Percentiles rank a stretch among this genome's conserved stretches.
Evolutionary conservation across 2,888 invertebrate species (phyloP).

Genomic region (Ypsolopha sequella): DNA sequence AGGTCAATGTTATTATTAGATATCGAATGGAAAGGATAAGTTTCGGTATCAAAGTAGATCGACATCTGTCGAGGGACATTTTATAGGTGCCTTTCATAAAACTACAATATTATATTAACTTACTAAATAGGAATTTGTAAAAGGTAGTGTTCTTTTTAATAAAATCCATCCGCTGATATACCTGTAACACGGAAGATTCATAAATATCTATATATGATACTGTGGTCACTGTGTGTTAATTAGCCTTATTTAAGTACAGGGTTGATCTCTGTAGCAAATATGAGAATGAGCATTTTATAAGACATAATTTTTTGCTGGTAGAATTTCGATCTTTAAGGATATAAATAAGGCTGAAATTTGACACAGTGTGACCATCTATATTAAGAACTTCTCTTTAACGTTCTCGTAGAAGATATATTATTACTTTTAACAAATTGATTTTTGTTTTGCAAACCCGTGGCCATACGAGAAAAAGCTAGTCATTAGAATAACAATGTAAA

Average conservation of each 20-base stretch:
- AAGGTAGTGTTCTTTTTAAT: constrained; percentile 48
- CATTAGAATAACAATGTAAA: constrained; percentile 66
- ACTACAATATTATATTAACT: constrained; percentile 27
- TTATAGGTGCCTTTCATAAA: constrained; percentile 67
- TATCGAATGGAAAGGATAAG: constrained; percentile 41
- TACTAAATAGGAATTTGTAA: constrained; percentile 48
- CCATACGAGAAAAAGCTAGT: constrained; percentile 66
- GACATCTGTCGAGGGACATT: constrained; percentile 53
- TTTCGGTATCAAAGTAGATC: constrained; percentile 37
- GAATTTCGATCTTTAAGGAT: too few relatives aligned
- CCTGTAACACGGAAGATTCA: constrained; percentile 29
- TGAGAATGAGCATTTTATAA: too few relatives aligned
- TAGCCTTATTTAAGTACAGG: too few relatives aligned
- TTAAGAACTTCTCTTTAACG: not conserved
- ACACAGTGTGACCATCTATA: constrained; percentile 5
- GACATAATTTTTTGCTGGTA: too few relatives aligned
- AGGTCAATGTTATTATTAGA: not conserved
- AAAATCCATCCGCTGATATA: constrained; percentile 54
- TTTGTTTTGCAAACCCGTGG: constrained; percentile 32
- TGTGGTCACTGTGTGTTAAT: too few relatives aligned
- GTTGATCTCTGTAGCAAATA: too few relatives aligned
- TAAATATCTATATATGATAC: constrained; percentile 8
- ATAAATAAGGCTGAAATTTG: too few relatives aligned
- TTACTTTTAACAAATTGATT: constrained; percentile 1
- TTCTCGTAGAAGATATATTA: not conserved